Percentiles rank a stretch among this genome's conserved stretches.
Evolutionary conservation across 2,888 invertebrate species (phyloP).

Genomic region (Microchrysa polita): DNA sequence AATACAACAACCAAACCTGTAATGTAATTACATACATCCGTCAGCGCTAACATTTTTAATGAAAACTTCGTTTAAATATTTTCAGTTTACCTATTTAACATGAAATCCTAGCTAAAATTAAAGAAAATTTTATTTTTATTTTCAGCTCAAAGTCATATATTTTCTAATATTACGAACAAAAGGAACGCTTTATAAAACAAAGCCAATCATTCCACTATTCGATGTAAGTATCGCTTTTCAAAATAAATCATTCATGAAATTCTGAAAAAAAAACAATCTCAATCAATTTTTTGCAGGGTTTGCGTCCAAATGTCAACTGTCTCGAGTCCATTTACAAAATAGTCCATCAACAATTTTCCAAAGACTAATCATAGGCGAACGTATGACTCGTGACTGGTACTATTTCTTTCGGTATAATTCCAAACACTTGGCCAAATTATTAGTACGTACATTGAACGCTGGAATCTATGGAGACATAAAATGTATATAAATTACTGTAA

Average conservation of each 20-base stretch:
- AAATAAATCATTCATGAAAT: neutral
- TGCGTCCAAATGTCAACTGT: constrained; percentile 62
- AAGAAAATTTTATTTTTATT: too few species aligned
- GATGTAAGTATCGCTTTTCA: constrained; percentile 56
- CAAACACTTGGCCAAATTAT: constrained; percentile 22
- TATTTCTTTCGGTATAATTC: constrained; percentile 4
- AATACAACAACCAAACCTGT: too few species aligned
- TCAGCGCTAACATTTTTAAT: too few species aligned
- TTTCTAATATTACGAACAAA: constrained; percentile 62
- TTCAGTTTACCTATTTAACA: too few species aligned
- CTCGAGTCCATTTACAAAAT: constrained; percentile 59
- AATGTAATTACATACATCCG: too few species aligned
- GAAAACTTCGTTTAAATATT: too few species aligned
- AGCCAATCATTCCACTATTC: constrained; percentile 62
- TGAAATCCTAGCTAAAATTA: too few species aligned
- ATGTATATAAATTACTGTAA: neutral
- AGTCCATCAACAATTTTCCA: constrained; percentile 50
- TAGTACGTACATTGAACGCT: constrained; percentile 1
- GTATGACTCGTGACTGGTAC: neutral
- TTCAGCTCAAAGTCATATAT: constrained; percentile 63
- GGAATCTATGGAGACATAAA: constrained; percentile 33
- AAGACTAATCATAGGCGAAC: neutral
- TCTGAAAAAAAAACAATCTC: constrained; percentile 42
- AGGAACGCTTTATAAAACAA: constrained; percentile 57
- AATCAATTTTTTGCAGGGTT: constrained; percentile 55